Base-by-base conservation (phyloP, 2,888 invertebrate species). In the Polietes domitor region DNA sequence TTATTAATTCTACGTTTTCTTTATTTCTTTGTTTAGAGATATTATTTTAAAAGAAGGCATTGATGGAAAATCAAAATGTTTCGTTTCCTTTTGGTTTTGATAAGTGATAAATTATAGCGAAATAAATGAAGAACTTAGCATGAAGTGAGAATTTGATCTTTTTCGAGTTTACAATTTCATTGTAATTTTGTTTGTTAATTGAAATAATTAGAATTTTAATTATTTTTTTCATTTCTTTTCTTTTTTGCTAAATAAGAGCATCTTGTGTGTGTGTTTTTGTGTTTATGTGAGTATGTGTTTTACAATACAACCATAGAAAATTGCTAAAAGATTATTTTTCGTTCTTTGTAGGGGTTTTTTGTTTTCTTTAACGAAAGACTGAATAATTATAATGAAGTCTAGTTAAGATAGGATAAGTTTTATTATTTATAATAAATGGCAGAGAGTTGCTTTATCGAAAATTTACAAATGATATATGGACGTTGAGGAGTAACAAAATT, bases 291-390 rank as follows among this genome's bases (percentile, higher is more conserved):
- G 70, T 77, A 73, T 83, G 82, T 85, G 85, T 68, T 86, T 86
- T 86, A 87, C 85, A 88, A 88, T 90, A 90, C 90, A 90, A 91
- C 90, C 90, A 88, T 89, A 87, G 88, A 87, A 84, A 91, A 90
- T 91, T 90, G 90, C 90, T 90, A 89, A 89, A 88, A 88, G 88
- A 87, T 89, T 32, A 28, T 15, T 50, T 47, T 28, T 58, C 28
- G 63, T 41, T 82, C 32, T 71, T 43, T 47, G 32, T 37, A 55
- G 19, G 37, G n/a, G n/a, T n/a, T n/a, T n/a, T n/a, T n/a, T n/a
- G n/a, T 78, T 76, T 68, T 71, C 12, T 37, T 3, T 37, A 37
- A 37, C 37, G 1, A 37, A 37, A n/a, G n/a, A 37, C 37, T 32
- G 32, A 32, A 37, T 37, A 7, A 7, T 47, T 77, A 65, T 7